Base-by-base conservation (phyloP, 2,113 vertebrate species). In the Edolisoma coerulescens region DNA sequence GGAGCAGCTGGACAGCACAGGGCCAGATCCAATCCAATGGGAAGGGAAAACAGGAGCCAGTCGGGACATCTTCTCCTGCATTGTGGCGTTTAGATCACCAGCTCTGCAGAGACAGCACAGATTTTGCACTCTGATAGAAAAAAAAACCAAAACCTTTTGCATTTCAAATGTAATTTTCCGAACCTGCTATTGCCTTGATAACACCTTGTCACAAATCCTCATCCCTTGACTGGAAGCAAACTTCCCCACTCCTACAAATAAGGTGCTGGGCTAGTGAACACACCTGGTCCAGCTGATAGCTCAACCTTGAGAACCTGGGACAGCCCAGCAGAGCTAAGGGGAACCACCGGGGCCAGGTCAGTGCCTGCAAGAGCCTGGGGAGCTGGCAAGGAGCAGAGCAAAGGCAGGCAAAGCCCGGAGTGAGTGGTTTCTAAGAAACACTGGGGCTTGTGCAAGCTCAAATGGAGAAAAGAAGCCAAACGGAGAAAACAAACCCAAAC, bases 151-250 rank as follows among this genome's bases (percentile, higher is more conserved):
- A 2, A 0, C 11, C 24, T 53, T 85, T 39, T 26, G 7, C 2
- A 14, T 84, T 84, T 50, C 35, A 87, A 82, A 44, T 16, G 3
- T 41, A 5, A 1, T 69, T 54, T 27, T 41, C 37, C 8, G 64
- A 78, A 76, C 11, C 18, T 52, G 7, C 45, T 57, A 10, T 21
- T 41, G 6, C 8, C 22, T 47, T 10, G 5, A 33, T 16, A 54
- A 18, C 14, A 50, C 78, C 52, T 68, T 24, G 2, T 24, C 15
- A 28, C 4, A 3, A 7, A 9, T 7, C 32, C 28, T 35, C 70
- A n/a, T 52, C 39, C 57, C 67, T 4, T 5, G 1, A 1, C 3
- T 1, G 0, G 22, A 52, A 27, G 7, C 28, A 86, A 44, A 73
- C 9, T 39, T 81, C 14, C 30, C 18, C 0, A 0, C 45, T 44